Conservation (phyloP, 2,888 invertebrate species). For the Hyposoter dolosus region DNA sequence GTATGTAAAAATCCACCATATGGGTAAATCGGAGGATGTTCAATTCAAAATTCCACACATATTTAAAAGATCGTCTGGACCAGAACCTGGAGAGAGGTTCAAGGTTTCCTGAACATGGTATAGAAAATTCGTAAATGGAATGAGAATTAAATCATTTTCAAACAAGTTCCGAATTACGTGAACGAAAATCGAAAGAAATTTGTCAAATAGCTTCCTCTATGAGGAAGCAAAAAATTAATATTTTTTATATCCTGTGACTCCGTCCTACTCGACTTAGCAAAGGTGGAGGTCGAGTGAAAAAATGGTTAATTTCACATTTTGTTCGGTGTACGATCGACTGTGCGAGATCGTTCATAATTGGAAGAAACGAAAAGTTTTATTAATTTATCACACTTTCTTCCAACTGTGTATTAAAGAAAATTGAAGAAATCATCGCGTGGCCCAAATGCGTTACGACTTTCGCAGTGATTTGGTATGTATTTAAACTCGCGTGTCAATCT, state of each 20-base stretch:
- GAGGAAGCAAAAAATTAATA: too few relatives aligned
- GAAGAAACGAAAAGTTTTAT: conserved; percentile 13
- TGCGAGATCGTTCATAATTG: too few relatives aligned
- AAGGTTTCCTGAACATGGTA: too few relatives aligned
- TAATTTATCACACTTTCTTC: conserved; percentile 39
- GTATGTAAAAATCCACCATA: neutral
- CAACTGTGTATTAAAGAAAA: conserved; percentile 25
- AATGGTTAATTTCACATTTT: conserved; percentile 35
- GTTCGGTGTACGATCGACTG: too few relatives aligned
- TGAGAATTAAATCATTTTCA: neutral
- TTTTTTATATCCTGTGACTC: neutral
- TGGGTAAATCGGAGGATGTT: neutral
- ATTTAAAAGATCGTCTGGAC: too few relatives aligned
- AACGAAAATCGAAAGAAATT: neutral
- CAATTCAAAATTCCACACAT: neutral
- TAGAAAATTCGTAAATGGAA: too few relatives aligned
- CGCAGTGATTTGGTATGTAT: conserved; percentile 56
- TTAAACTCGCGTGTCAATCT: conserved; percentile 63
- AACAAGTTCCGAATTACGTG: neutral
- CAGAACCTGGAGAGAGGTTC: too few relatives aligned
- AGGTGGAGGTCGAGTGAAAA: conserved; percentile 26
- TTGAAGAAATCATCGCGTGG: conserved; percentile 65
- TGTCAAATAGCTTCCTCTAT: too few relatives aligned
- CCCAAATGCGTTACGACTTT: conserved; percentile 59
- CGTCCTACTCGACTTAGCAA: conserved; percentile 15